Percentiles rank a stretch among this genome's conserved stretches.
These are phyloP conservation scores for Bombus haemorrhoidalis DNA, from an alignment of 1,140 invertebrate genomes.

Conservation along the genomic window DNA sequence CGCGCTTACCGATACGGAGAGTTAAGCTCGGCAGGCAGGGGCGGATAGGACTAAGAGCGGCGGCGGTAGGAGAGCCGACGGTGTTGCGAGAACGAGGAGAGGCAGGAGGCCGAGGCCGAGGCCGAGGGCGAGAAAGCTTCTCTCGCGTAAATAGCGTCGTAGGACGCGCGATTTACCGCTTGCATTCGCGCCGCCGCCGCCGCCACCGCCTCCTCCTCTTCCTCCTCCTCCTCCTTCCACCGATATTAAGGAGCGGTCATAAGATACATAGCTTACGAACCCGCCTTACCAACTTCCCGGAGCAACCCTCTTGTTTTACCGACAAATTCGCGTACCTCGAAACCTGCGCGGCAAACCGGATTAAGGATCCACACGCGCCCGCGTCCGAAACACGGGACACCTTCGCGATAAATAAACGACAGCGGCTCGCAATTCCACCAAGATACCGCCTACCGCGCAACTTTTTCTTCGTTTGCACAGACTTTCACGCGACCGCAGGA, in stretches of 20 bases:
- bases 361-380: not conserved
- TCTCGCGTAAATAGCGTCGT: slow-evolving; percentile 46
- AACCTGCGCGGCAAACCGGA: slow-evolving; percentile 13
- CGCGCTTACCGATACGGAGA: slow-evolving; percentile 74
- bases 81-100: not conserved
- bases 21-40: slow-evolving; percentile 35
- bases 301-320: not conserved
- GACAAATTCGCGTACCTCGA: not conserved
- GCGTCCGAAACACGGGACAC: not conserved
- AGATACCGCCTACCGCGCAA: not conserved
- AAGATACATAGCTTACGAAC: slow-evolving; percentile 59
- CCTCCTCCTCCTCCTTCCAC: not conserved
- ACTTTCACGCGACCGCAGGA: not conserved
- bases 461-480: not conserved
- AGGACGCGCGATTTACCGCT: slow-evolving; percentile 50
- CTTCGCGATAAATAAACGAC: slow-evolving; percentile 1
- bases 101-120: slow-evolving; percentile 41
- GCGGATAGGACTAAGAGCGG: not conserved
- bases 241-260: slow-evolving; percentile 64
- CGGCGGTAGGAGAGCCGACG: not conserved
- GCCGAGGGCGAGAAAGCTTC: slow-evolving; percentile 1
- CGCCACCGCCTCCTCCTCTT: too few relatives aligned
- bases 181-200: slow-evolving; percentile 11
- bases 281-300: slow-evolving; percentile 54
- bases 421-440: not conserved